Base-by-base conservation (phyloP, 2,113 vertebrate species). In the Xyliphius kryptos region DNA sequence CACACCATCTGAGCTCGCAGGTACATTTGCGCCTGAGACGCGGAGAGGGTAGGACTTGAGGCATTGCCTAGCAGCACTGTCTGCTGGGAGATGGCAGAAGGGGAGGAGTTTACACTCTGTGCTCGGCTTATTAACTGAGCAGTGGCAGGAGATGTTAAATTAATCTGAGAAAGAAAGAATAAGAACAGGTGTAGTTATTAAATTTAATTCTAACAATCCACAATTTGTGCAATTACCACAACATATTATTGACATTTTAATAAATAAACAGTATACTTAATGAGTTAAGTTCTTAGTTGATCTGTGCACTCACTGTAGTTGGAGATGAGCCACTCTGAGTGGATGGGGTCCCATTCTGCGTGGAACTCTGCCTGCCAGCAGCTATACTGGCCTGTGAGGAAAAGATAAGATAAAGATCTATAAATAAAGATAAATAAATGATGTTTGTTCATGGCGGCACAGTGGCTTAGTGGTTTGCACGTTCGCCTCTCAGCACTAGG, bases 11-110 rank as follows among this genome's bases (percentile, higher is more conserved):
- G 96, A 8, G 95, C 94, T 9, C 93, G 90, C 53, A 98, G 90
- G 79, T 98, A 98, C 96, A 98, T 97, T 85, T 97, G 96, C 0
- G 96, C 96, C 82, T 98, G 95, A 80, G 92, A 97, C 74, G 95
- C 91, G 0, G 91, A 95, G 75, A 97, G 87, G 22, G 90, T 86
- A 0, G 93, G 85, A 12, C 85, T 91, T 1, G 89, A 85, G 0
- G 91, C 78, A 59, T 93, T 94, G 68, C 95, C 93, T 81, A 98
- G 77, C 67, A 98, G 88, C 74, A 98, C 95, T 0, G 95, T 91
- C 75, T 96, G 95, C 81, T 97, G 95, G 46, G 94, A 85, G 4
- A 98, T 93, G 70, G 91, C 92, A 0, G 91, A 88, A 68, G 91
- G 85, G 14, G 52, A 75, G 0, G 96, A 90, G 62, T 83, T 88